Base-by-base conservation (phyloP, 2,888 invertebrate species). In the Cremastobaeus sp. region DNA sequence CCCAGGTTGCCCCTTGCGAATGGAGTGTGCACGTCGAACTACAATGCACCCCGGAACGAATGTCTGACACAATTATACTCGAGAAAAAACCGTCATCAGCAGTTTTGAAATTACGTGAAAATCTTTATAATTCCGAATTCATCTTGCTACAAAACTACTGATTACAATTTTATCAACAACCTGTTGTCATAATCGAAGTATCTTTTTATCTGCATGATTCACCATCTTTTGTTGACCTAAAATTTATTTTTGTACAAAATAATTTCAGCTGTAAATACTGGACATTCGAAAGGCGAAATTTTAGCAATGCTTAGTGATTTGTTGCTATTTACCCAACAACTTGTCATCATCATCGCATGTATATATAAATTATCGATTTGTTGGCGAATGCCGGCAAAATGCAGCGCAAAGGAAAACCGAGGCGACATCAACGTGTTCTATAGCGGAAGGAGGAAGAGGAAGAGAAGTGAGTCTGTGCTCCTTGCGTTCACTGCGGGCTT, bases 401-500 rank as follows among this genome's bases (percentile, higher is more conserved):
- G 30, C 28, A 32, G 32, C 32, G 32, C 28, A 57, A 12, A n/a
- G 39, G 32, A 28, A 47, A 34, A 21, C 65, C n/a, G 35, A 45
- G 47, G 35, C 28, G 20, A 45, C 54, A 20, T 32, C 50, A 34
- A 20, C 28, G 34, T 32, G 37, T 50, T 41, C 54, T 15, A 6
- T 18, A 39, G 32, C 37, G 39, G 45, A 45, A 39, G 48, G 21
- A 39, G 62, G 43, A 55, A 41, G 55, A 69, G 37, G 62, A 55
- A 30, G 60, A 69, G 57, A 65, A 62, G 47, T 86, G 87, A 86
- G 87, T 87, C 87, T 87, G 78, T 84, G 87, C 94, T 95, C 95
- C 95, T 95, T 93, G 96, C 94, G 93, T 96, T 95, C 96, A 96
- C 95, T 95, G 95, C 92, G 92, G 93, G 94, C 92, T 95, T 96